Percentiles rank a stretch among this genome's conserved stretches.
Evolutionary conservation across 1,140 invertebrate genomes (phyloP).

Genomic region (Sarcophaga bullata): DNA sequence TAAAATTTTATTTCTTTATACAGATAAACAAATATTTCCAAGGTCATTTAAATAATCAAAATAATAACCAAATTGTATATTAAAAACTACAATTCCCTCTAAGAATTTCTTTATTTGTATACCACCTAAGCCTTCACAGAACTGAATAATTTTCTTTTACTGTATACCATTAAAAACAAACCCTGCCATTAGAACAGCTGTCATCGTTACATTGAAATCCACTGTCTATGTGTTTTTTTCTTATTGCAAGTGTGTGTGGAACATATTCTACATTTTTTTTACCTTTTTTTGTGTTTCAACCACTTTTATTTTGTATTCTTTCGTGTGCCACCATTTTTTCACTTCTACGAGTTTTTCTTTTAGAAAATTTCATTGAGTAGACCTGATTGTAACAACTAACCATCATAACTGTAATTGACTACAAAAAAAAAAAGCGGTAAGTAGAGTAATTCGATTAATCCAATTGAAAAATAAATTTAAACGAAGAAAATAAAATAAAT

Average conservation of each 20-base stretch:
- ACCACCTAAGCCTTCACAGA: too few species aligned
- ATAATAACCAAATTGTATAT: too few species aligned
- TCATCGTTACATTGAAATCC: not conserved
- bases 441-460: conserved; percentile 22
- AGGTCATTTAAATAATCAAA: too few species aligned
- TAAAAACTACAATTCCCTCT: too few species aligned
- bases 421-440: conserved; percentile 4
- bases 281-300: not conserved
- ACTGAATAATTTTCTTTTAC: too few species aligned
- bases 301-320: conserved; percentile 17
- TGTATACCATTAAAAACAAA: not conserved
- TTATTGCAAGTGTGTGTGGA: not conserved
- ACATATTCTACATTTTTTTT: conserved; percentile 32
- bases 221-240: not conserved
- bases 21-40: too few species aligned
- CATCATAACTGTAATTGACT: not conserved
- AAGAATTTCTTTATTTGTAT: too few species aligned
- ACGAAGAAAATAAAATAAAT: too few species aligned
- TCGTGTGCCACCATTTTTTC: conserved; percentile 14
- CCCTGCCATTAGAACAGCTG: not conserved
- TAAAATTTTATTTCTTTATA: too few species aligned
- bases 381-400: conserved; percentile 15
- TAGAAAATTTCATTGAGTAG: conserved; percentile 28
- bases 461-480: not conserved
- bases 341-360: conserved; percentile 5